Percentiles rank a stretch among this genome's conserved stretches.
Conservation (phyloP, 2,888 invertebrate genomes). For the Corbicula japonica region DNA sequence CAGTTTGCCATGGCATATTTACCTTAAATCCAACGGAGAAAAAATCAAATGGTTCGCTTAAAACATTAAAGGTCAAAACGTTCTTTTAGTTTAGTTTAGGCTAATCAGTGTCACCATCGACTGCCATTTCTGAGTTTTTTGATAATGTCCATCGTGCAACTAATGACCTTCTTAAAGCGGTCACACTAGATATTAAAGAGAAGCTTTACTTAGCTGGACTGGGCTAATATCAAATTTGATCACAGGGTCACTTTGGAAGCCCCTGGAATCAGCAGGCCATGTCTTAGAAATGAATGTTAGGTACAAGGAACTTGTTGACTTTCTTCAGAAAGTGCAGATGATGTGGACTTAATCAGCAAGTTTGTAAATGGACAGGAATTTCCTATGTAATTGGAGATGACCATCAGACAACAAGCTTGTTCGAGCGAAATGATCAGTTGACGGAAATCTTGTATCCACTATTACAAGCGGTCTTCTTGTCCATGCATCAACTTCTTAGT, state of each 20-base stretch:
- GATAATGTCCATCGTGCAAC: constrained; percentile 28
- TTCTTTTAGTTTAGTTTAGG: constrained; percentile 45
- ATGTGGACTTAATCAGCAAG: constrained; percentile 21
- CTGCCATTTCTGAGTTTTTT: constrained; percentile 26
- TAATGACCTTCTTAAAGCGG: constrained; percentile 52
- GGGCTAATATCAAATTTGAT: constrained; percentile 48
- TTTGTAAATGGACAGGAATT: constrained; percentile 32
- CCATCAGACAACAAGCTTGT: background rate
- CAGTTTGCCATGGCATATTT: constrained; percentile 45
- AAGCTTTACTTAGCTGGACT: constrained; percentile 37
- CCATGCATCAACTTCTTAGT: too few species aligned
- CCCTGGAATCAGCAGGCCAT: constrained; percentile 45
- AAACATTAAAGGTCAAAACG: constrained; percentile 54
- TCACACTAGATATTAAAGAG: constrained; percentile 47
- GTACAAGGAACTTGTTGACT: constrained; percentile 44
- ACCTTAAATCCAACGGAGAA: constrained; percentile 32
- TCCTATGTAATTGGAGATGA: constrained; percentile 21
- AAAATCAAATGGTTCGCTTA: constrained; percentile 41
- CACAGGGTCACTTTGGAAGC: constrained; percentile 49
- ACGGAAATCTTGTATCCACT: constrained; percentile 22
- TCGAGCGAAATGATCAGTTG: constrained; percentile 1
- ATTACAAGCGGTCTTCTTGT: constrained; percentile 26
- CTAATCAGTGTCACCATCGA: constrained; percentile 21
- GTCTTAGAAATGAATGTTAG: constrained; percentile 51
- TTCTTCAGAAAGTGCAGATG: constrained; percentile 37